phyloP scores from a whole-genome alignment of 2,888 invertebrate species.

The Isoperla grammatica region DNA sequence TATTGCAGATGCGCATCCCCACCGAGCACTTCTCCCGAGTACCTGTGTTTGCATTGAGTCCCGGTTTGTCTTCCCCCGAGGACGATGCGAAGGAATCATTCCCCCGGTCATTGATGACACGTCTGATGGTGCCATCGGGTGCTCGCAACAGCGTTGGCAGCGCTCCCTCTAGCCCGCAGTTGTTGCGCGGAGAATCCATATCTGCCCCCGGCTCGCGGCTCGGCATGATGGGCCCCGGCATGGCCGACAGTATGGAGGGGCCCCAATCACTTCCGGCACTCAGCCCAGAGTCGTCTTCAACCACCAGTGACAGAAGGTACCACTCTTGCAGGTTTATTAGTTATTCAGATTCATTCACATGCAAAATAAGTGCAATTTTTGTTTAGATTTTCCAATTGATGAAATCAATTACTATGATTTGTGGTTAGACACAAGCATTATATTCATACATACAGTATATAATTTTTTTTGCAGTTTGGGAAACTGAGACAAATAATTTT shows the following conservation, averaged over 20 bases:
- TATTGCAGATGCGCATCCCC: conserved; percentile 83
- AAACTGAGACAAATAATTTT: too few relatives aligned
- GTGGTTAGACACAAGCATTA: too few relatives aligned
- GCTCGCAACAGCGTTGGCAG: conserved; percentile 43
- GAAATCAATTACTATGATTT: too few relatives aligned
- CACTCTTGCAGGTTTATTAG: too few relatives aligned
- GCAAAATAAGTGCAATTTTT: too few relatives aligned
- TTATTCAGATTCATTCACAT: too few relatives aligned
- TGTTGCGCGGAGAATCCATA: conserved; percentile 38
- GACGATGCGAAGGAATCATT: conserved; percentile 57
- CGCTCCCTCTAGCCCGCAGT: conserved; percentile 46
- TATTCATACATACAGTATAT: too few relatives aligned
- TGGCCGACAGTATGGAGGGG: conserved; percentile 58
- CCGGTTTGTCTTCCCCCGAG: conserved; percentile 73
- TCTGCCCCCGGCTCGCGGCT: conserved; percentile 36
- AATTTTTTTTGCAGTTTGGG: too few relatives aligned
- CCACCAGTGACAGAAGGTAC: conserved; percentile 52
- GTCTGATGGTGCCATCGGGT: conserved; percentile 54
- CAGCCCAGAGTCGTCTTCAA: conserved; percentile 33
- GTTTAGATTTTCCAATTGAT: too few relatives aligned
- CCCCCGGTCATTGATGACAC: conserved; percentile 60
- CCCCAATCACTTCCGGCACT: conserved; percentile 49
- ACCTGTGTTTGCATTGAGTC: conserved; percentile 86
- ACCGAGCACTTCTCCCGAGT: conserved; percentile 93
- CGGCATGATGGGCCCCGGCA: conserved; percentile 35